phyloP scores from a whole-genome alignment of 2,797 vertebrate species.

The Acanthis flammea region DNA sequence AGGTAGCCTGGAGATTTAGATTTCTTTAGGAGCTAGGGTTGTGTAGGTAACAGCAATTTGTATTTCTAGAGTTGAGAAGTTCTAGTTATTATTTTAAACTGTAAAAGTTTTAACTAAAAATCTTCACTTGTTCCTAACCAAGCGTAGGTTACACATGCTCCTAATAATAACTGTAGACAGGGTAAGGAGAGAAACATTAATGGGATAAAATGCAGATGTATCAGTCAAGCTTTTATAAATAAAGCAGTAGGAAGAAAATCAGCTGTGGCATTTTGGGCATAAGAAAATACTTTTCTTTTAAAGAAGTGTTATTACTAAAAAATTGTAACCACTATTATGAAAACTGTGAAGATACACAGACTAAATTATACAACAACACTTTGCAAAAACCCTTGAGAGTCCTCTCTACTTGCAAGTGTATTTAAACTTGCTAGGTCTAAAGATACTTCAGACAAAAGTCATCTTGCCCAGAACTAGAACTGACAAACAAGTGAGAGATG shows the following conservation, averaged over 20 bases:
- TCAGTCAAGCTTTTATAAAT: not conserved
- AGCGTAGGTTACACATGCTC: fast-evolving
- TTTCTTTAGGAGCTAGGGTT: not conserved
- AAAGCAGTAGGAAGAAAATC: not conserved
- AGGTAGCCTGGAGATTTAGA: not conserved
- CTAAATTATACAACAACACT: not conserved
- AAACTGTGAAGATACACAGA: not conserved
- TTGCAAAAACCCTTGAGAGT: not conserved
- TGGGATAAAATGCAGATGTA: not conserved
- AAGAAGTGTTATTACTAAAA: not conserved
- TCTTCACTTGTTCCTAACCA: not conserved
- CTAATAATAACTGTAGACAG: not conserved
- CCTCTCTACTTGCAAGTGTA: not conserved
- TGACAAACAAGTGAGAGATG: not conserved
- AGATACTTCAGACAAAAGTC: not conserved
- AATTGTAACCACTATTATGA: not conserved
- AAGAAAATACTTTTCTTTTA: not conserved
- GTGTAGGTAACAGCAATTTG: not conserved
- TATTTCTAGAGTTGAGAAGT: not conserved
- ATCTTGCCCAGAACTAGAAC: not conserved
- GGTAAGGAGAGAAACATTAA: not conserved
- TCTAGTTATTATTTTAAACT: not conserved
- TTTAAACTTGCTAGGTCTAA: not conserved
- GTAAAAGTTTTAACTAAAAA: not conserved
- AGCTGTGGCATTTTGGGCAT: not conserved